A percentile compares a stretch with the other conserved stretches of the same genome.
These are phyloP conservation scores for Mesembrinibis cayennensis DNA, from an alignment of 2,113 vertebrate species.

Conservation along the genomic window DNA sequence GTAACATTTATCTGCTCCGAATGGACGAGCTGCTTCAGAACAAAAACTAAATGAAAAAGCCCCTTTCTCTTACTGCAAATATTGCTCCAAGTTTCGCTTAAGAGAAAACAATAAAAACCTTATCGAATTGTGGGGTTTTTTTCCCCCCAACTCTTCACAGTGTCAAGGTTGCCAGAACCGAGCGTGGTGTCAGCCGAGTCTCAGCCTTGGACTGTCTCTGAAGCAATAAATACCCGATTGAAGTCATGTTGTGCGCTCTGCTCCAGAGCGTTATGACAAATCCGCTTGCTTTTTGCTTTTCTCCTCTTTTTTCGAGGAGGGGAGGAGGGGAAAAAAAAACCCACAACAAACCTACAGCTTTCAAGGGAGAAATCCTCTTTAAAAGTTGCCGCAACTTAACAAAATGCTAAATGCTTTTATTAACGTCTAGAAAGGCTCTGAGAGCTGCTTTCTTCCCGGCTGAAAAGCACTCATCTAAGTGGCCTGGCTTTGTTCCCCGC, in stretches of 20 bases:
- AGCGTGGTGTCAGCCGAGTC: not conserved
- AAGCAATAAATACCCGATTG: not conserved
- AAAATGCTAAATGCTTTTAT: not conserved
- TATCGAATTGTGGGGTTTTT: not conserved
- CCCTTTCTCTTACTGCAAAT: not conserved
- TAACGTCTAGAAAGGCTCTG: not conserved
- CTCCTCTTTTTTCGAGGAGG: not conserved
- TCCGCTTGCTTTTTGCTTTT: not conserved
- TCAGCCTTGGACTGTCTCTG: slow-evolving; percentile 16
- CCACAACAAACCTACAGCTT: not conserved
- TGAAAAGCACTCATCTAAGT: not conserved
- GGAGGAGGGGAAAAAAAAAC: not conserved
- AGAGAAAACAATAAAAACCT: not conserved
- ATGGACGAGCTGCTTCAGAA: not conserved
- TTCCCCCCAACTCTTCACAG: fast-evolving
- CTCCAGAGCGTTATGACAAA: slow-evolving; percentile 6
- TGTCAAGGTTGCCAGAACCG: not conserved
- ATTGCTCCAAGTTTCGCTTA: not conserved
- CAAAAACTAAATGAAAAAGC: not conserved
- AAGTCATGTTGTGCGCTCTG: not conserved
- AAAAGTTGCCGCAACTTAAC: not conserved
- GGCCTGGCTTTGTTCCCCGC: not conserved
- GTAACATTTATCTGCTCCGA: slow-evolving; percentile 11
- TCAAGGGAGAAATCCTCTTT: slow-evolving; percentile 34
- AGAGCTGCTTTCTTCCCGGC: not conserved